Percentiles rank a stretch among this genome's conserved stretches.
Evolutionary conservation across 2,888 invertebrate genomes (phyloP).

Genomic region (Phymatocera aterrima): DNA sequence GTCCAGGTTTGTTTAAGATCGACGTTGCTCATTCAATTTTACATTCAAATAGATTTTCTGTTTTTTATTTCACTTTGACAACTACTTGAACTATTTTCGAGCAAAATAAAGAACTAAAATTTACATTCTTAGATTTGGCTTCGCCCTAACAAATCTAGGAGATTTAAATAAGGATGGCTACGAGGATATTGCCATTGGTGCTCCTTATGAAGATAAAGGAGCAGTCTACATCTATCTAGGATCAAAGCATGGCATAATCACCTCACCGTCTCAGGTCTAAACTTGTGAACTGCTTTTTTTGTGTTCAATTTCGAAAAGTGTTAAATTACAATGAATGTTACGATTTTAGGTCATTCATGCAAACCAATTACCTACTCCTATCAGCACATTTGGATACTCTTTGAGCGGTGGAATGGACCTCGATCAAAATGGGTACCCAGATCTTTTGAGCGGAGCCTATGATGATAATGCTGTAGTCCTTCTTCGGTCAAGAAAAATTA

Average conservation of each 20-base stretch:
- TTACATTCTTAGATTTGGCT: slow-evolving; percentile 83
- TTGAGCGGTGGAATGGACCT: slow-evolving; percentile 95
- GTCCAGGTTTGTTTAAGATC: slow-evolving; percentile 77
- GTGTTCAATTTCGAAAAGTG: neutral
- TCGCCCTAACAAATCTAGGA: slow-evolving; percentile 92
- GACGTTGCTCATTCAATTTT: neutral
- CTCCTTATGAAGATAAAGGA: slow-evolving; percentile 94
- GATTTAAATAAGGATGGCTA: slow-evolving; percentile 96
- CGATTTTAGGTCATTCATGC: slow-evolving; percentile 79
- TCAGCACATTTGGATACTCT: slow-evolving; percentile 94
- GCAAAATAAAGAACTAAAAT: neutral
- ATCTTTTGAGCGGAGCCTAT: slow-evolving; percentile 92
- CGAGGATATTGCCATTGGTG: slow-evolving; percentile 96
- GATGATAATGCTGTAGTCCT: slow-evolving; percentile 85
- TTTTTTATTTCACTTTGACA: neutral
- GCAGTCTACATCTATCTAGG: slow-evolving; percentile 96
- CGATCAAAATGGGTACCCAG: slow-evolving; percentile 96
- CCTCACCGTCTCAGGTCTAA: slow-evolving; percentile 83
- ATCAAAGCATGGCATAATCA: slow-evolving; percentile 82
- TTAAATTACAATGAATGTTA: slow-evolving; percentile 9
- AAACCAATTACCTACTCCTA: slow-evolving; percentile 79
- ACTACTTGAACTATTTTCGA: neutral
- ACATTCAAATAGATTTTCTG: neutral
- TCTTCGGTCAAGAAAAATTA: slow-evolving; percentile 91
- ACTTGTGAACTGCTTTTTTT: slow-evolving; percentile 26